Evolutionary conservation across 2,113 vertebrate species (phyloP), one percentile per base, ranked within the genome.

Genomic region (Strigops habroptila): DNA sequence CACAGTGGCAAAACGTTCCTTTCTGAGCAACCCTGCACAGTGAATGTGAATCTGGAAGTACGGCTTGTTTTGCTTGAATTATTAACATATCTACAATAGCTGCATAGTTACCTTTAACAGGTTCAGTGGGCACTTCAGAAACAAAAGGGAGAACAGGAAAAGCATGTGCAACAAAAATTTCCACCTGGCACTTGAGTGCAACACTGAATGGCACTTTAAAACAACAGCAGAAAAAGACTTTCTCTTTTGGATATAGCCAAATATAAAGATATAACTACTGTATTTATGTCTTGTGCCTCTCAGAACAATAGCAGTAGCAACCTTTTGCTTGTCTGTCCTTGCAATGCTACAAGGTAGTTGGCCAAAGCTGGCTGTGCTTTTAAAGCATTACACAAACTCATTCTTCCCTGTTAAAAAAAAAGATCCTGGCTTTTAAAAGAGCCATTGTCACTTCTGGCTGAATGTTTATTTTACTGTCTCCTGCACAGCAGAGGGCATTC

Each of bases 401-500:
- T 91, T 86, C 84, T 96, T 92, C n/a, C 44, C 79, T 77, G 88
- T 78, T 46, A 60, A 92, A 83, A 80, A n/a, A 52, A 71, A 24
- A 12, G 57, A 53, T 52, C 79, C 78, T 96, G 75, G 62, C 78
- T 97, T 97, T 97, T 97, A 96, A 97, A 96, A 92, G 95, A 92
- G 63, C 85, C 84, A 93, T 95, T 97, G 96, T 97, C 95, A 81
- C 93, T 97, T 95, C 68, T 91, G 39, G 85, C 31, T 93, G 87
- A 93, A 97, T 97, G 97, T 97, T 98, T 98, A 96, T 97, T 97
- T 97, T 97, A 95, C 85, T 69, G 92, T 91, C 96, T 96, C 95
- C 93, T 63, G 94, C 91, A 81, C 79, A 79, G 93, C 51, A 39
- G 94, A 96, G 93, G 95, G 87, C 91, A 97, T 96, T 97, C 90